Evolutionary conservation across 2,888 invertebrate genomes (phyloP).

Genomic region (Aphrophora alni): DNA sequence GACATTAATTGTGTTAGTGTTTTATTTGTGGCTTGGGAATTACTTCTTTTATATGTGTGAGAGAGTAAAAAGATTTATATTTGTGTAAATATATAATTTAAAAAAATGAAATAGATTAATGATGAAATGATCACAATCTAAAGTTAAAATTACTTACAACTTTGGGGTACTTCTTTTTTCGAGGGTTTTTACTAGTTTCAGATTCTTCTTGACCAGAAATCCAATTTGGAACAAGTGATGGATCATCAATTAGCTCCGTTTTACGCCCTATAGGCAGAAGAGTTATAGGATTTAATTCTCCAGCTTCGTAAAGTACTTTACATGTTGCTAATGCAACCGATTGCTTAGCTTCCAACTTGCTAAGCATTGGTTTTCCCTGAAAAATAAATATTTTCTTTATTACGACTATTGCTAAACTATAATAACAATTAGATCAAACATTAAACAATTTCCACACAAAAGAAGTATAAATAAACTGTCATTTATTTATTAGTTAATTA

Average conservation of each 20-base stretch:
- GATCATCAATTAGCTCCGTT: slow-evolving; percentile 58
- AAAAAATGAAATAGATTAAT: no score
- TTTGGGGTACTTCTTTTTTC: not conserved
- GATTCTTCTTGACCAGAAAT: slow-evolving; percentile 41
- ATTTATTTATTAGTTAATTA: no score
- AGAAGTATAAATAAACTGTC: no score
- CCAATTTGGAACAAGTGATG: slow-evolving; percentile 72
- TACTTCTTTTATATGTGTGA: no score
- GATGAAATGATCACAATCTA: no score
- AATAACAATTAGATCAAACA: no score
- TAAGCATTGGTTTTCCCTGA: slow-evolving; percentile 66
- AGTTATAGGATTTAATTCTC: slow-evolving; percentile 72
- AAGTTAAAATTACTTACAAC: not conserved
- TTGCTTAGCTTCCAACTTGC: slow-evolving; percentile 73
- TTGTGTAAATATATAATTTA: no score
- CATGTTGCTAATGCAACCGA: slow-evolving; percentile 83
- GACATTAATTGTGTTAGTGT: no score
- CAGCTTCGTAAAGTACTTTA: slow-evolving; percentile 68
- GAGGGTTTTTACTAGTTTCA: not conserved
- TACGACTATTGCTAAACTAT: no score
- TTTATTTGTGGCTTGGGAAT: no score
- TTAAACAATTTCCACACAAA: no score
- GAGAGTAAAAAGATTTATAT: no score
- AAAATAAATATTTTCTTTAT: slow-evolving; percentile 35
- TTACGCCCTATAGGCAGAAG: slow-evolving; percentile 66